phyloP scores from a whole-genome alignment of 2,888 invertebrate genomes.

The Silvanus unidentatus region DNA sequence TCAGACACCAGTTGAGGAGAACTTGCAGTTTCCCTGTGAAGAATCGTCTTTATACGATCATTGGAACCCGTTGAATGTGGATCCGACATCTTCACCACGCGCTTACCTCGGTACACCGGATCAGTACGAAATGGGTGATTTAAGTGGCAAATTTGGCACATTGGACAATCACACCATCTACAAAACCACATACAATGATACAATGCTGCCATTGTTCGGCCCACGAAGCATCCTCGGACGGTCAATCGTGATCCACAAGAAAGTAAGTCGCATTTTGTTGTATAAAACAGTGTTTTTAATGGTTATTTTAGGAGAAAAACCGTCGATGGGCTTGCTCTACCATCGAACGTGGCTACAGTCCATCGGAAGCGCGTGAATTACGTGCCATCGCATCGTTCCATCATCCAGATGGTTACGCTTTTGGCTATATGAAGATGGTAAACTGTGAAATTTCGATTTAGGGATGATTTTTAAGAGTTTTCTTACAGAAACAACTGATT shows the following conservation, averaged over 20 bases:
- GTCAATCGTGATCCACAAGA: conserved; percentile 79
- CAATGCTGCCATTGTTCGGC: conserved; percentile 75
- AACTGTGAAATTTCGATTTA: conserved; percentile 18
- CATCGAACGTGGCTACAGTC: conserved; percentile 80
- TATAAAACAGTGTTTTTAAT: conserved; percentile 27
- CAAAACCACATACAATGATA: conserved; percentile 65
- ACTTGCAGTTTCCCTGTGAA: conserved; percentile 84
- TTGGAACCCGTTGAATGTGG: conserved; percentile 77
- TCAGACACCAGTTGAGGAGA: conserved; percentile 75
- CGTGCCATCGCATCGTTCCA: conserved; percentile 88
- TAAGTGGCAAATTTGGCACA: conserved; percentile 80
- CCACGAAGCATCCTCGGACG: conserved; percentile 75
- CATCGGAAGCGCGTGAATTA: conserved; percentile 78
- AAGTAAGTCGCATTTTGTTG: too few relatives aligned
- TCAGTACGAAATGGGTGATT: conserved; percentile 80
- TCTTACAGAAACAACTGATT: conserved; percentile 71
- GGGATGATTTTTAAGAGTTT: conserved; percentile 5
- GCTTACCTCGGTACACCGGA: conserved; percentile 65
- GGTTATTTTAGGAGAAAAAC: conserved; percentile 49
- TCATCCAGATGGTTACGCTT: conserved; percentile 78
- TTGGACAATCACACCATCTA: conserved; percentile 60
- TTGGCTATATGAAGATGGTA: conserved; percentile 80
- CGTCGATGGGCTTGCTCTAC: conserved; percentile 80
- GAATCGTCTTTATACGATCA: conserved; percentile 74
- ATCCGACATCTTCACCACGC: conserved; percentile 55